Evolutionary conservation across 2,113 vertebrate genomes (phyloP).

Genomic region (Aegithalos caudatus): DNA sequence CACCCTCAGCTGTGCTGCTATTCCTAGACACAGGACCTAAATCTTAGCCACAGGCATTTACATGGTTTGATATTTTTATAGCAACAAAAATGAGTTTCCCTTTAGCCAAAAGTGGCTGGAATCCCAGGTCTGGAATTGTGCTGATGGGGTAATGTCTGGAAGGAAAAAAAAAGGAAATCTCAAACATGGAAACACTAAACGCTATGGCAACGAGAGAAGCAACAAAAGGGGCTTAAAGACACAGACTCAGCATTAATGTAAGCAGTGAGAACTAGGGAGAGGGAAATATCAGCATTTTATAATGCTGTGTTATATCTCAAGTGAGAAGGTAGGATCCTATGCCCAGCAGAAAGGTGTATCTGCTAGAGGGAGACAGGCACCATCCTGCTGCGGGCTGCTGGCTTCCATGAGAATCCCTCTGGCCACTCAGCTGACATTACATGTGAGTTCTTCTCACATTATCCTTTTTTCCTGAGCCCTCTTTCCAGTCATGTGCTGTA

Average conservation of each 20-base stretch:
- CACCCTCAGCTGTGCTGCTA: neutral
- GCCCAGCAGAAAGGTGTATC: neutral
- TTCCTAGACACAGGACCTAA: slow-evolving; percentile 12
- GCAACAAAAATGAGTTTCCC: slow-evolving; percentile 43
- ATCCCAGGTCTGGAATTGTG: slow-evolving; percentile 68
- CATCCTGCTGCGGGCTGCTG: neutral
- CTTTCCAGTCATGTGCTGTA: slow-evolving; percentile 20
- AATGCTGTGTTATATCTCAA: neutral
- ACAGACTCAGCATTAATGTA: slow-evolving; percentile 3
- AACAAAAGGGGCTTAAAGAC: slow-evolving; percentile 60
- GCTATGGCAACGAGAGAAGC: slow-evolving; percentile 67
- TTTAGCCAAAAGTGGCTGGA: slow-evolving; percentile 52
- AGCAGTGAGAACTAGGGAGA: neutral
- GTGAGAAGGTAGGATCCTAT: neutral
- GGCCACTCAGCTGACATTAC: neutral
- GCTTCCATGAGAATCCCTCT: neutral
- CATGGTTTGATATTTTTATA: slow-evolving; percentile 37
- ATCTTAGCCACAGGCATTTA: neutral
- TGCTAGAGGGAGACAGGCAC: neutral
- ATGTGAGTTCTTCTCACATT: slow-evolving; percentile 1
- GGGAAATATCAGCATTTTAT: neutral
- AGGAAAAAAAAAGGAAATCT: slow-evolving; percentile 39
- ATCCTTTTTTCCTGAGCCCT: neutral
- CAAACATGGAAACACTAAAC: slow-evolving; percentile 64
- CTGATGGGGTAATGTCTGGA: slow-evolving; percentile 70